A percentile compares a stretch with the other conserved stretches of the same genome.
These are phyloP conservation scores for Ormyrus labotus DNA, from an alignment of 2,888 invertebrate species.

Conservation along the genomic window DNA sequence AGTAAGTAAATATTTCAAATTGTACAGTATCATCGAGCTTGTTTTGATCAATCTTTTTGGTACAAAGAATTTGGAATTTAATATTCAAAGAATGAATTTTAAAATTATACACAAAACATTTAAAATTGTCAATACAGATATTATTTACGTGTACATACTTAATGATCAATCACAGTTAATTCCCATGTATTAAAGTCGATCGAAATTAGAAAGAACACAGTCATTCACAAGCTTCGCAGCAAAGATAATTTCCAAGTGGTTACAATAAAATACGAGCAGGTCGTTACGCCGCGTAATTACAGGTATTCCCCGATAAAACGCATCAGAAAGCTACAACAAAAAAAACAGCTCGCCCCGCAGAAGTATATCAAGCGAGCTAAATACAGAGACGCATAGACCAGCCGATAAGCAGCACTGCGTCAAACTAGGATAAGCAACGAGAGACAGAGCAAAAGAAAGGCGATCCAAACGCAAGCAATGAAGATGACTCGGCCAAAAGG, in stretches of 20 bases:
- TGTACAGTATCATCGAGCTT: too few relatives aligned
- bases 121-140: not conserved
- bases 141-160: not conserved
- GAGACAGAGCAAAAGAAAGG: conserved; percentile 47
- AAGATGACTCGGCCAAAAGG: conserved; percentile 58
- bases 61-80: too few relatives aligned
- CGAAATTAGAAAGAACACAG: not conserved
- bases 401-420: not conserved
- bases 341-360: conserved; percentile 9
- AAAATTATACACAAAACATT: too few relatives aligned
- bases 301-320: not conserved
- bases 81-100: too few relatives aligned
- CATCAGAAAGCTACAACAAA: conserved; percentile 16
- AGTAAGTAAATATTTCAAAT: too few relatives aligned
- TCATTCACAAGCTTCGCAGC: not conserved
- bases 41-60: too few relatives aligned
- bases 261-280: conserved; percentile 31
- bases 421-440: conserved; percentile 25
- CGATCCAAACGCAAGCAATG: conserved; percentile 48
- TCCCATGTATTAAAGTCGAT: not conserved
- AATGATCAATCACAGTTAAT: too few relatives aligned
- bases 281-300: conserved; percentile 1
- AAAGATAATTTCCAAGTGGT: conserved; percentile 34
- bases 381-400: too few relatives aligned
- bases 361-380: conserved; percentile 4